Conservation (phyloP, 92 coral and sea anemone species). For the Micromussa lordhowensis region DNA sequence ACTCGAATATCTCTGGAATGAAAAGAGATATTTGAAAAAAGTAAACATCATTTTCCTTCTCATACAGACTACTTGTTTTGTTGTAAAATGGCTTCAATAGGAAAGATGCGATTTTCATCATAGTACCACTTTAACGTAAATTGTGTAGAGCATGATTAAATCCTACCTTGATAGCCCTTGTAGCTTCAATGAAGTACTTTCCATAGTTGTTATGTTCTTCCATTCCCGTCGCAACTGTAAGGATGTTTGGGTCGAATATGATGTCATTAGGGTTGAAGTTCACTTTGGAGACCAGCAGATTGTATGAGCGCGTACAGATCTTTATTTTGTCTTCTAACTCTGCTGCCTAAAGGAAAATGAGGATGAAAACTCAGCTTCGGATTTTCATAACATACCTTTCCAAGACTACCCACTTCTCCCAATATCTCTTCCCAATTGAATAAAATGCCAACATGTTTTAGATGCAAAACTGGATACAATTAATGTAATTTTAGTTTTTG, state of each 20-base stretch:
- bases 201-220: conserved; percentile 99
- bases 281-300: conserved; percentile 82
- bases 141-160: not conserved
- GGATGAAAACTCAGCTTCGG: not conserved
- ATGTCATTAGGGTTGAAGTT: conserved; percentile 96
- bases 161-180: conserved; percentile 84
- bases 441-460: too few species aligned
- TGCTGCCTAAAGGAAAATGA: conserved; percentile 77
- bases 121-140: too few species aligned
- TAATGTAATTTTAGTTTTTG: too few species aligned
- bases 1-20: too few species aligned
- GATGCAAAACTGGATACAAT: too few species aligned
- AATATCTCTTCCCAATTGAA: too few species aligned
- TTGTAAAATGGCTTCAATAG: too few species aligned
- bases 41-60: too few species aligned
- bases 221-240: conserved; percentile 98
- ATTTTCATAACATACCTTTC: not conserved
- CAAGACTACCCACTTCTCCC: not conserved
- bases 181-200: conserved; percentile 91
- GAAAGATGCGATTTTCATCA: too few species aligned
- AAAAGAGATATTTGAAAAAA: too few species aligned
- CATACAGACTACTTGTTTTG: too few species aligned
- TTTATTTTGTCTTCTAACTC: conserved; percentile 85
- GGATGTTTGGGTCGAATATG: conserved; percentile 98
- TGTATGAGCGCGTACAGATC: conserved; percentile 93